Evolutionary conservation across 35 echinoderm and acorn worm species (phyloP).

Genomic region (Apostichopus japonicus): DNA sequence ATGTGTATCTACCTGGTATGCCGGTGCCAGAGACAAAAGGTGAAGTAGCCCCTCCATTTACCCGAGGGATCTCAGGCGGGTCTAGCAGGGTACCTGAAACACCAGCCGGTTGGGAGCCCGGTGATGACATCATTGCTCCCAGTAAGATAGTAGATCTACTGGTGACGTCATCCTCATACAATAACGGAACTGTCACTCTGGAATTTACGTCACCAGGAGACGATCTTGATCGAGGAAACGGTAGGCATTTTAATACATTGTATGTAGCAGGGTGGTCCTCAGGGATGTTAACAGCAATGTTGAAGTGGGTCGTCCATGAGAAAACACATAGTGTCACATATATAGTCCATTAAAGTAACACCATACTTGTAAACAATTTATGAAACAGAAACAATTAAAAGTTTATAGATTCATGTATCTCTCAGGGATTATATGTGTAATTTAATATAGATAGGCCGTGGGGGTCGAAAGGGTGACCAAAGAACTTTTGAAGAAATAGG

Average conservation of each 20-base stretch:
- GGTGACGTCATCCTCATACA: conserved; percentile 36
- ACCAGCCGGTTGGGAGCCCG: conserved; percentile 22
- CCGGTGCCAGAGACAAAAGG: conserved; percentile 22
- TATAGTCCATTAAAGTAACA: no score
- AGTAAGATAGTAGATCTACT: conserved; percentile 55
- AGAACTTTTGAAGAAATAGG: no score
- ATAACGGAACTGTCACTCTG: conserved; percentile 50
- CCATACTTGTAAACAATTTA: no score
- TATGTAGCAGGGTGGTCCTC: no score
- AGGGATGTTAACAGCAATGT: no score
- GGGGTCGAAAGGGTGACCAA: no score
- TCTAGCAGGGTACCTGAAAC: conserved; percentile 45
- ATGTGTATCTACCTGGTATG: not conserved
- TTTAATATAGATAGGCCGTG: no score
- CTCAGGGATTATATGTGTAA: no score
- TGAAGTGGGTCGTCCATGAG: no score
- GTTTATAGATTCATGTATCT: no score
- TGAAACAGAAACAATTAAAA: no score
- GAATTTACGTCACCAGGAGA: conserved; percentile 71
- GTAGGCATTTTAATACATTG: not conserved
- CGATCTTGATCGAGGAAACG: conserved; percentile 63
- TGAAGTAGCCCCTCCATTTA: conserved; percentile 31
- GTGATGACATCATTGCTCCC: conserved; percentile 62
- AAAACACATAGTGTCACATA: no score
- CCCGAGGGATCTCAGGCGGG: conserved; percentile 61